Evolutionary conservation across 1,140 invertebrate species (phyloP).

Genomic region (Drosophila willistoni): DNA sequence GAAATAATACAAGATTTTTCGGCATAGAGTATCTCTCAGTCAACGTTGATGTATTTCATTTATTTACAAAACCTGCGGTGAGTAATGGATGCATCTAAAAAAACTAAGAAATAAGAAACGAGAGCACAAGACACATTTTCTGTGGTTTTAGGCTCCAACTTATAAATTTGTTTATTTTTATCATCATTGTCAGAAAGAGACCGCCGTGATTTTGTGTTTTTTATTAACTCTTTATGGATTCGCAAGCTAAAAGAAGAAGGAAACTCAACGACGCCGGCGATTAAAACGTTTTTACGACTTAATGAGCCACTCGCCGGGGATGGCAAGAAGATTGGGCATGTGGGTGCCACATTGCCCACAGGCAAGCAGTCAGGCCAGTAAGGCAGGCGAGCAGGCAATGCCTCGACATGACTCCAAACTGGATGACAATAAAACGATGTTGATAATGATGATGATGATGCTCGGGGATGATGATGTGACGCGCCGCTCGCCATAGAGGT

Average conservation of each 20-base stretch:
- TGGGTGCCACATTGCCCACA: constrained; percentile 75
- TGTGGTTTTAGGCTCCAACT: constrained; percentile 7
- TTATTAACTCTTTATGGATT: constrained; percentile 82
- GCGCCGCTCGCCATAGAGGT: constrained; percentile 54
- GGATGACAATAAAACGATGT: constrained; percentile 70
- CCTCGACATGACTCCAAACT: constrained; percentile 29
- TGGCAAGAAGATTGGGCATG: constrained; percentile 49
- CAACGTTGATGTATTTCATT: background rate
- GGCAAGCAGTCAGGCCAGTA: constrained; percentile 1
- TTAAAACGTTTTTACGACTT: constrained; percentile 79
- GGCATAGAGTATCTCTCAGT: too few species aligned
- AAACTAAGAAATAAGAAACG: constrained; percentile 11
- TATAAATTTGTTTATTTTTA: constrained; percentile 76
- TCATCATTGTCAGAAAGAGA: constrained; percentile 50
- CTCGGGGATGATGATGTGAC: constrained; percentile 60
- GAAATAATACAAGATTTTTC: too few species aligned
- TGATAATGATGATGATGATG: constrained; percentile 64
- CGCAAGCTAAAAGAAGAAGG: constrained; percentile 42
- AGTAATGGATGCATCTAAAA: constrained; percentile 16
- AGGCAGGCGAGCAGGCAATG: background rate
- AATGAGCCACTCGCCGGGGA: constrained; percentile 72
- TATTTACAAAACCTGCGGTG: background rate
- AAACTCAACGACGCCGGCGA: constrained; percentile 47
- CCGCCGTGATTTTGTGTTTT: constrained; percentile 74
- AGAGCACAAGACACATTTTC: constrained; percentile 1